Evolutionary conservation across 2,888 invertebrate species (phyloP).

Genomic region (Neocrepidodera transversa): DNA sequence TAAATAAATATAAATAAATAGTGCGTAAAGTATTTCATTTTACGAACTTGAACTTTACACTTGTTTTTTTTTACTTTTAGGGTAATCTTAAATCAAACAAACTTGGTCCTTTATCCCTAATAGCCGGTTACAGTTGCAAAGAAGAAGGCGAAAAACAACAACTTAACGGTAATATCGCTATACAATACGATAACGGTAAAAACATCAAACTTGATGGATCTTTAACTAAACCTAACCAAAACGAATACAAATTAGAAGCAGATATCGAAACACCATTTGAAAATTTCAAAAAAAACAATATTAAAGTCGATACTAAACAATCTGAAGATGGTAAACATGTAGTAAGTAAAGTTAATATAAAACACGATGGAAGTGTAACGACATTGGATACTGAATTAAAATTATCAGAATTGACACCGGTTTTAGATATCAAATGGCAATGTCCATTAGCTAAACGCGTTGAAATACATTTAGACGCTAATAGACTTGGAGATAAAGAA

Average conservation of each 20-base stretch:
- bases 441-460: constrained; percentile 62
- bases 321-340: constrained; percentile 48
- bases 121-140: constrained; percentile 54
- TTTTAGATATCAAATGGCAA: constrained; percentile 65
- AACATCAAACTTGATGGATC: constrained; percentile 56
- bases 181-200: constrained; percentile 56
- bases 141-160: constrained; percentile 46
- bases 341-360: constrained; percentile 60
- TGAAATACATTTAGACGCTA: constrained; percentile 60
- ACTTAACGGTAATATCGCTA: constrained; percentile 45
- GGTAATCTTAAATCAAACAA: constrained; percentile 58
- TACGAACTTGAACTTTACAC: too few relatives aligned
- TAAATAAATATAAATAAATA: too few relatives aligned
- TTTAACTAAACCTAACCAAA: constrained; percentile 45
- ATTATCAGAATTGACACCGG: constrained; percentile 64
- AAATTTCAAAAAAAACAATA: constrained; percentile 45
- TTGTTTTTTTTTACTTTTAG: constrained; percentile 23
- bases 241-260: constrained; percentile 60
- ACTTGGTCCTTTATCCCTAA: constrained; percentile 56
- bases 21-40: too few relatives aligned
- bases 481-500: constrained; percentile 65
- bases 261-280: constrained; percentile 62
- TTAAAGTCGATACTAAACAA: constrained; percentile 58
- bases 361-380: constrained; percentile 68
- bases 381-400: constrained; percentile 64